phyloP scores from a whole-genome alignment of 2,797 vertebrate species.

The Leucoraja ocellata region DNA sequence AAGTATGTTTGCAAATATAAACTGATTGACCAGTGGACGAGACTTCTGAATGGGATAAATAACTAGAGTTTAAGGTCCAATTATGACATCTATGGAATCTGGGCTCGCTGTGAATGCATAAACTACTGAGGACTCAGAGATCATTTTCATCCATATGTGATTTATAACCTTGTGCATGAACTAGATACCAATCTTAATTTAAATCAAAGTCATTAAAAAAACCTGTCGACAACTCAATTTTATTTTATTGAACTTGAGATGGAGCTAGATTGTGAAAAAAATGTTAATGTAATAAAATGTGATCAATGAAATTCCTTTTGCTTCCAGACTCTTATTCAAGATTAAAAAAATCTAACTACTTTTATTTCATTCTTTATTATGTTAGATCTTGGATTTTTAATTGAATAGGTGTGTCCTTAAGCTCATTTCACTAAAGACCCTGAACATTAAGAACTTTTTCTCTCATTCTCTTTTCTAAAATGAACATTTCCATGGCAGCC shows the following conservation, averaged over 20 bases:
- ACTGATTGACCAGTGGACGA: not conserved
- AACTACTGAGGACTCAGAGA: not conserved
- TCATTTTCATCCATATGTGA: not conserved
- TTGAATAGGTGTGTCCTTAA: slow-evolving; percentile 26
- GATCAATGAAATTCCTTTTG: slow-evolving; percentile 7
- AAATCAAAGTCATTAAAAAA: slow-evolving; percentile 15
- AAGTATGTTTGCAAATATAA: not conserved
- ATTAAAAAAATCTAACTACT: slow-evolving; percentile 5
- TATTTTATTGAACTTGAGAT: slow-evolving; percentile 35
- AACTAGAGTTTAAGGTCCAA: not conserved
- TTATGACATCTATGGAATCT: not conserved
- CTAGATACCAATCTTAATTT: not conserved
- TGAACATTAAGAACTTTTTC: not conserved
- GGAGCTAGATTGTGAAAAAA: slow-evolving; percentile 20
- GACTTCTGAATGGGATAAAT: not conserved
- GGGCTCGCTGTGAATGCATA: not conserved
- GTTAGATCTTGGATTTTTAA: not conserved
- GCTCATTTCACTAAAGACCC: not conserved
- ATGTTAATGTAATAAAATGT: slow-evolving; percentile 28
- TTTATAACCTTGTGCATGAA: slow-evolving; percentile 13
- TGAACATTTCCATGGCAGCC: slow-evolving; percentile 20
- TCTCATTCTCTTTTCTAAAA: not conserved
- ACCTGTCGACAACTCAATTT: not conserved
- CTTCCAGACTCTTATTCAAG: not conserved
- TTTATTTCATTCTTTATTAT: not conserved